Evolutionary conservation across 2,113 vertebrate genomes (phyloP).

Genomic region (Natator depressus): DNA sequence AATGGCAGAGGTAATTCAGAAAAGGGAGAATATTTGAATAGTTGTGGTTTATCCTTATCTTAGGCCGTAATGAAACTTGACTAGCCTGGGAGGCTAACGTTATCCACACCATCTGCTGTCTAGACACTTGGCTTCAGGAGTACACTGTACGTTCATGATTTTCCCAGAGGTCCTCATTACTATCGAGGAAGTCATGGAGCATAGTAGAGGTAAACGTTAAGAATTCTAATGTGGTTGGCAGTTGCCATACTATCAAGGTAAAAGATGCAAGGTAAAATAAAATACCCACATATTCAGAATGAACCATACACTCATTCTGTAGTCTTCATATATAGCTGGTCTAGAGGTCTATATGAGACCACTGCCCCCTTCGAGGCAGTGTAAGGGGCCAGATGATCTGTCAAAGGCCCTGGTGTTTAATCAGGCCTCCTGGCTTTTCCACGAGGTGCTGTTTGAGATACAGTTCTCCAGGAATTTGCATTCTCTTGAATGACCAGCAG

Average conservation of each 20-base stretch:
- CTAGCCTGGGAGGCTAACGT: constrained; percentile 39
- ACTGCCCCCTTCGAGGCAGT: too few species aligned
- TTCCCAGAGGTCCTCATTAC: constrained; percentile 48
- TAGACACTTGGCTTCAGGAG: constrained; percentile 56
- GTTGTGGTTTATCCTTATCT: constrained; percentile 39
- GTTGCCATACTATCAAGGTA: not conserved
- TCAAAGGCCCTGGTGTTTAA: too few species aligned
- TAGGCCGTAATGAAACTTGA: constrained; percentile 40
- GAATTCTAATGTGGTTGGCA: constrained; percentile 1
- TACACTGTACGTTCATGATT: constrained; percentile 27
- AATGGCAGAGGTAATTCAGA: not conserved
- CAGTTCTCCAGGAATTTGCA: too few species aligned
- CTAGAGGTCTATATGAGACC: too few species aligned
- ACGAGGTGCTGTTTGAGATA: too few species aligned
- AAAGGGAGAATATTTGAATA: not conserved
- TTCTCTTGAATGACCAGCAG: too few species aligned
- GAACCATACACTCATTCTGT: not conserved
- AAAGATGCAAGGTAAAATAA: constrained; percentile 11
- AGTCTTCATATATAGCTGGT: not conserved
- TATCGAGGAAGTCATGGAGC: constrained; percentile 42
- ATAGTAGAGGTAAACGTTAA: constrained; percentile 36
- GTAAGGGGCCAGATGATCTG: too few species aligned
- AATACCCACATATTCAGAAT: not conserved
- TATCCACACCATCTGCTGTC: constrained; percentile 52
- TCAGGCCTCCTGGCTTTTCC: too few species aligned